phyloP scores from a whole-genome alignment of 2,113 vertebrate genomes.

The Phalacrocorax aristotelis region DNA sequence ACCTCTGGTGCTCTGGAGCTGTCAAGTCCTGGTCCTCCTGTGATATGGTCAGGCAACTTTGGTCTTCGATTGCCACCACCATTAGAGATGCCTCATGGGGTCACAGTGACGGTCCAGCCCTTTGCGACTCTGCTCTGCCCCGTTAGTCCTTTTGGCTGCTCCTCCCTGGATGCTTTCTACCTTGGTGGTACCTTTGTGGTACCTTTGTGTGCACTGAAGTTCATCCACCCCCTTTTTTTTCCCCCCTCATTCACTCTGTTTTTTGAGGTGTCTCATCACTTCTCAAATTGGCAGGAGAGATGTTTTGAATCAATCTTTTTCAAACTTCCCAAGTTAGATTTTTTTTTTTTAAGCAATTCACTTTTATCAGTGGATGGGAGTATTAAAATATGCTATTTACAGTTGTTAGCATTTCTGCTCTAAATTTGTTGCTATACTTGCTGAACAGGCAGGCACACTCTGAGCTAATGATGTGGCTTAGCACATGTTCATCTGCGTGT shows the following conservation, averaged over 20 bases:
- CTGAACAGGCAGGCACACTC: not conserved
- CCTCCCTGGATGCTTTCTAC: not conserved
- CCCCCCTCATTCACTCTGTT: fast-evolving
- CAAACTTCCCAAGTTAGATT: not conserved
- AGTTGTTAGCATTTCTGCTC: not conserved
- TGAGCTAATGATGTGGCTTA: not conserved
- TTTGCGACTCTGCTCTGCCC: not conserved
- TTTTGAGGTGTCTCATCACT: not conserved
- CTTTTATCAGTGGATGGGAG: not conserved
- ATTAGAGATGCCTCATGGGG: not conserved
- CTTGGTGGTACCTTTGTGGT: fast-evolving
- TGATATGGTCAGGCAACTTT: not conserved
- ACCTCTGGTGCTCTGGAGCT: not conserved
- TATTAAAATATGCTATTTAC: not conserved
- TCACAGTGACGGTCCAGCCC: not conserved
- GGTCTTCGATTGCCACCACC: not conserved
- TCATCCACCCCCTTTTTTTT: not conserved
- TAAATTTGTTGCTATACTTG: not conserved
- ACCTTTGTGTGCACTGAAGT: not conserved
- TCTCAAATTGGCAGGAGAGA: not conserved
- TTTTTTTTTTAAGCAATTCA: not conserved
- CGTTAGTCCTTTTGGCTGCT: not conserved
- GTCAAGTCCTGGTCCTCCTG: not conserved
- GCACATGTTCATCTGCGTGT: not conserved
- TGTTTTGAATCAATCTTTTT: not conserved